A percentile compares a stretch with the other conserved stretches of the same genome.
phyloP scores from a whole-genome alignment of 2,113 vertebrate species.

The Sceloporus tristichus region DNA sequence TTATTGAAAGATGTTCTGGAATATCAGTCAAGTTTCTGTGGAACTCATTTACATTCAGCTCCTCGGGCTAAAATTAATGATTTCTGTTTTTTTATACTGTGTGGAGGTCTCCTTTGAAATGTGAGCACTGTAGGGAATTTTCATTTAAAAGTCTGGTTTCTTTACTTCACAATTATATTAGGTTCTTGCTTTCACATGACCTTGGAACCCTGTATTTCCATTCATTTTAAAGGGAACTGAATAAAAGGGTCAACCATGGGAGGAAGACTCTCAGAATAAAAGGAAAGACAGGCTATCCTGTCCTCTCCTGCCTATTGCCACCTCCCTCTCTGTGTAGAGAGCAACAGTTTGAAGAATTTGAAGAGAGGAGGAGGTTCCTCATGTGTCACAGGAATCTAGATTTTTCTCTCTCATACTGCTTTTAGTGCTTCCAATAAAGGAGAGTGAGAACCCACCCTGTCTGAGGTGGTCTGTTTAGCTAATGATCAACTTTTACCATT shows the following conservation, averaged over 20 bases:
- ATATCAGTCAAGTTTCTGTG: conserved; percentile 10
- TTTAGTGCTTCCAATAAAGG: not conserved
- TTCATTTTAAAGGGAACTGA: conserved; percentile 27
- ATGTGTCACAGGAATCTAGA: no score
- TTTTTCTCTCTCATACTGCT: not conserved
- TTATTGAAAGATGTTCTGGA: conserved; percentile 32
- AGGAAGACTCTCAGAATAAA: conserved; percentile 14
- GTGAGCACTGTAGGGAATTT: conserved; percentile 20
- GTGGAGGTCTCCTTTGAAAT: conserved; percentile 42
- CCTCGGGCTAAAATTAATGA: conserved; percentile 22
- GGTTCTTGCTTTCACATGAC: not conserved
- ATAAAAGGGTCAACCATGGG: conserved; percentile 1
- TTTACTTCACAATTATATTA: not conserved
- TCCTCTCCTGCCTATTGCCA: no score
- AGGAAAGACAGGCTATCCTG: no score
- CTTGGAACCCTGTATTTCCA: conserved; percentile 13
- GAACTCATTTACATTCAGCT: conserved; percentile 34
- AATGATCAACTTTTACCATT: not conserved
- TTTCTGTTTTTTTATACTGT: conserved; percentile 37
- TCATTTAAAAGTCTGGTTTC: conserved; percentile 29
- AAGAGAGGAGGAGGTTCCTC: not conserved
- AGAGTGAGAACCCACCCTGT: not conserved
- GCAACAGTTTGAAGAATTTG: no score
- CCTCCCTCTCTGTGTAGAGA: no score
- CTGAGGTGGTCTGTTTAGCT: not conserved